A percentile compares a stretch with the other conserved stretches of the same genome.
phyloP scores from a whole-genome alignment of 2,797 vertebrate species.

The Mus caroli region DNA sequence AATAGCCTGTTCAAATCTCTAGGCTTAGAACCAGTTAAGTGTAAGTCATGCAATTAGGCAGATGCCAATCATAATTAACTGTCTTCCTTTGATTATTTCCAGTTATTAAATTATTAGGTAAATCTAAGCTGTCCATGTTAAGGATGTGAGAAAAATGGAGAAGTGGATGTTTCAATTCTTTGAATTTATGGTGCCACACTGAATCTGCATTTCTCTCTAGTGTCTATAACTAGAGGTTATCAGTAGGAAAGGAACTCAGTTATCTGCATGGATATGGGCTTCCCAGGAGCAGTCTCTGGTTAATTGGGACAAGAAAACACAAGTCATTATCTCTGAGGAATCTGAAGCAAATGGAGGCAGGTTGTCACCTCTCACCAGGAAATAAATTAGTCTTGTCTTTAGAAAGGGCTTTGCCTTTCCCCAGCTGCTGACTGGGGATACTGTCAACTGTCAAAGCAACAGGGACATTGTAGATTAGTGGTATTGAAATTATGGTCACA shows the following conservation, averaged over 20 bases:
- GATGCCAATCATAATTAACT: neutral
- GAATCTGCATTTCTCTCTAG: slow-evolving; percentile 43
- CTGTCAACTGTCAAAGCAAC: slow-evolving; percentile 16
- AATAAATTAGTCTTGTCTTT: slow-evolving; percentile 73
- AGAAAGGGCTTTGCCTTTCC: slow-evolving; percentile 29
- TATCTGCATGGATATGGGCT: slow-evolving; percentile 48
- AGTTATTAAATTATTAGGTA: slow-evolving; percentile 4
- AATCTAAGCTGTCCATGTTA: neutral
- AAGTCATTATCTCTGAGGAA: slow-evolving; percentile 74
- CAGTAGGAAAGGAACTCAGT: slow-evolving; percentile 14
- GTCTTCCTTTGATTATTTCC: neutral
- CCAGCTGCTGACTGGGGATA: neutral
- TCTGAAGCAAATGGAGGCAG: slow-evolving; percentile 66
- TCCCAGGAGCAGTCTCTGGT: slow-evolving; percentile 59
- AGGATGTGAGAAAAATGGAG: neutral
- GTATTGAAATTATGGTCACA: neutral
- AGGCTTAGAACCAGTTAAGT: neutral
- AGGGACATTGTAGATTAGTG: neutral
- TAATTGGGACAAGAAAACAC: slow-evolving; percentile 74
- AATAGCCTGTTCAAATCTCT: neutral
- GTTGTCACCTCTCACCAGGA: slow-evolving; percentile 68
- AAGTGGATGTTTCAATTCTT: neutral
- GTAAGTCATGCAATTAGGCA: too few species aligned
- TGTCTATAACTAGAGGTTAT: slow-evolving; percentile 16
- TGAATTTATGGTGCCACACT: slow-evolving; percentile 38